phyloP scores from a whole-genome alignment of 37 sponge, comb jelly and placozoan species.

The Cliona cf. orientalis region DNA sequence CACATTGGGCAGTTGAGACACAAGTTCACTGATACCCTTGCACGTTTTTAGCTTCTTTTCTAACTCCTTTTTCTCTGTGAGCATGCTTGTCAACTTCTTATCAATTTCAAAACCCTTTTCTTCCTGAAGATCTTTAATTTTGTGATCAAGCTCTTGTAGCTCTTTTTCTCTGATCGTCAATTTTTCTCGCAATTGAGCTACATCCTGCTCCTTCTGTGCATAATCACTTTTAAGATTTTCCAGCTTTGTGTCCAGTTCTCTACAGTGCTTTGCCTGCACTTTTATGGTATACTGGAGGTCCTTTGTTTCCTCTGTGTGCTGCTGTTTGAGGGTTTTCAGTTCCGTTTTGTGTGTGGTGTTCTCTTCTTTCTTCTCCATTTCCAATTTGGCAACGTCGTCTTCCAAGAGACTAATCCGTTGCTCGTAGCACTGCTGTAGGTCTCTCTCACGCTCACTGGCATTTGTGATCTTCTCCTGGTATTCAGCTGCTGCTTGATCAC shows the following conservation, averaged over 20 bases:
- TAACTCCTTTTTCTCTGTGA: neutral
- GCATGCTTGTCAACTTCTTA: too few species aligned
- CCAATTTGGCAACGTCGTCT: too few species aligned
- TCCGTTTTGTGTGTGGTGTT: neutral
- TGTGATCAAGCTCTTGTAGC: neutral
- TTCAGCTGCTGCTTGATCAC: too few species aligned
- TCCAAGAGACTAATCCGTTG: too few species aligned
- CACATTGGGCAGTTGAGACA: neutral
- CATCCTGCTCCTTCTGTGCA: neutral
- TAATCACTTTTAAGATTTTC: neutral
- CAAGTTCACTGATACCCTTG: neutral
- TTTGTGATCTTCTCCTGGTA: too few species aligned
- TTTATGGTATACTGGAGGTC: neutral
- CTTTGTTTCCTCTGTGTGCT: neutral
- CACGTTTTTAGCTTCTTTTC: neutral
- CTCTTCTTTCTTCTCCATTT: neutral
- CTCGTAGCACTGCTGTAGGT: too few species aligned
- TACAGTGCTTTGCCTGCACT: neutral
- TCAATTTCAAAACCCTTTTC: too few species aligned
- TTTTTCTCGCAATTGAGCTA: neutral
- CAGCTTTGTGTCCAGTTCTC: neutral
- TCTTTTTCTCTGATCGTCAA: neutral
- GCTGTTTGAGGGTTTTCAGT: neutral
- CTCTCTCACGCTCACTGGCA: too few species aligned
- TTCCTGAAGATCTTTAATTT: neutral